Evolutionary conservation across 1,140 invertebrate species (phyloP).

Genomic region (Laupala kohalensis): DNA sequence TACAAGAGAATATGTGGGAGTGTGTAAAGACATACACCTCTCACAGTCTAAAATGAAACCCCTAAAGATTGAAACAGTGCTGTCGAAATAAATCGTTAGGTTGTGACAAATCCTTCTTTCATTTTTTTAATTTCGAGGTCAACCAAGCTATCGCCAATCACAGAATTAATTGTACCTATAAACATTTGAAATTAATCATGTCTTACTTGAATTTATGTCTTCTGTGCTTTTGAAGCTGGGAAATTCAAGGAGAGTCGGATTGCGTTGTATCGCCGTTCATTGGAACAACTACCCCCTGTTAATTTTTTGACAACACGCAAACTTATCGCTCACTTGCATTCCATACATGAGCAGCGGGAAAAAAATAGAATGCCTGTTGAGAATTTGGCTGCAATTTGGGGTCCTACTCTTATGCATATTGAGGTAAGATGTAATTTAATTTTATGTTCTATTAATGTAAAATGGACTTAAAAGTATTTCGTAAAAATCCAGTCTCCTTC

Average conservation of each 20-base stretch:
- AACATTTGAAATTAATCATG: neutral
- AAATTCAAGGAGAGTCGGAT: conserved; percentile 16
- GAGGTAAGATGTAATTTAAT: conserved; percentile 39
- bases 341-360: conserved; percentile 55
- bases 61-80: too few relatives aligned
- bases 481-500: too few relatives aligned
- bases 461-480: too few relatives aligned
- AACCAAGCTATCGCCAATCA: too few relatives aligned
- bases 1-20: too few relatives aligned
- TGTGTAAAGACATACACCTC: too few relatives aligned
- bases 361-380: conserved; percentile 66
- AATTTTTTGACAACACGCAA: conserved; percentile 57
- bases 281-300: conserved; percentile 50
- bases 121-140: too few relatives aligned
- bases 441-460: too few relatives aligned
- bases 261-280: conserved; percentile 36
- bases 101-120: too few relatives aligned
- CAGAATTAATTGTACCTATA: neutral
- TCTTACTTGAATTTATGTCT: neutral
- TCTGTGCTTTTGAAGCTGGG: neutral
- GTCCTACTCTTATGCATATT: conserved; percentile 64
- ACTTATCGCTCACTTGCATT: conserved; percentile 65
- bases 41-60: too few relatives aligned
- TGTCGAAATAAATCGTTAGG: too few relatives aligned
- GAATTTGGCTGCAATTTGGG: conserved; percentile 74